Evolutionary conservation across 2,888 invertebrate species (phyloP).

Genomic region (Spicauda simplicius): DNA sequence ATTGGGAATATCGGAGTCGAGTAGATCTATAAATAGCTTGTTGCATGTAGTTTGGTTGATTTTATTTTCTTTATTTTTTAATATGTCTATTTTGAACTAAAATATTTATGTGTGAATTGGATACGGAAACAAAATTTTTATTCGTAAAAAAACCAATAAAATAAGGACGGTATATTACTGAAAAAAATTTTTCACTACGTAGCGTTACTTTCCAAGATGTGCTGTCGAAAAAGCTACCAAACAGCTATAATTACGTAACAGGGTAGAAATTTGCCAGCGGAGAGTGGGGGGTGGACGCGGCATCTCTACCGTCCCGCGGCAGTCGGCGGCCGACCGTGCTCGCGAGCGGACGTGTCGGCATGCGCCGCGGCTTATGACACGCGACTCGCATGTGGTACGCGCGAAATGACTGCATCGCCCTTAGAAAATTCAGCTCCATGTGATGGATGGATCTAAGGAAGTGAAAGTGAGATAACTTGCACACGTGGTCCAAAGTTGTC

Average conservation of each 20-base stretch:
- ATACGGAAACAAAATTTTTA: no score
- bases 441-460: conserved; percentile 62
- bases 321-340: conserved; percentile 71
- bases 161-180: not conserved
- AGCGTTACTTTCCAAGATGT: conserved; percentile 2
- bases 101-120: no score
- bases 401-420: conserved; percentile 63
- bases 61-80: no score
- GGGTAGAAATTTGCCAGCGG: conserved; percentile 41
- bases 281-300: conserved; percentile 47
- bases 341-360: conserved; percentile 62
- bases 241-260: conserved; percentile 50
- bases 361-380: conserved; percentile 57
- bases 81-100: no score
- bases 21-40: conserved; percentile 27
- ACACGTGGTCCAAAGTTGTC: conserved; percentile 27
- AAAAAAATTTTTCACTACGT: not conserved
- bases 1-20: conserved; percentile 39
- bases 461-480: conserved; percentile 66
- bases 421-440: conserved; percentile 45
- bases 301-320: conserved; percentile 58
- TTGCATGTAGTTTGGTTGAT: conserved; percentile 4
- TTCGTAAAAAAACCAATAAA: no score
- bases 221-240: conserved; percentile 41
- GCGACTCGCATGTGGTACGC: conserved; percentile 45